Evolutionary conservation across 2,888 invertebrate species (phyloP).

Genomic region (Amiota minor): DNA sequence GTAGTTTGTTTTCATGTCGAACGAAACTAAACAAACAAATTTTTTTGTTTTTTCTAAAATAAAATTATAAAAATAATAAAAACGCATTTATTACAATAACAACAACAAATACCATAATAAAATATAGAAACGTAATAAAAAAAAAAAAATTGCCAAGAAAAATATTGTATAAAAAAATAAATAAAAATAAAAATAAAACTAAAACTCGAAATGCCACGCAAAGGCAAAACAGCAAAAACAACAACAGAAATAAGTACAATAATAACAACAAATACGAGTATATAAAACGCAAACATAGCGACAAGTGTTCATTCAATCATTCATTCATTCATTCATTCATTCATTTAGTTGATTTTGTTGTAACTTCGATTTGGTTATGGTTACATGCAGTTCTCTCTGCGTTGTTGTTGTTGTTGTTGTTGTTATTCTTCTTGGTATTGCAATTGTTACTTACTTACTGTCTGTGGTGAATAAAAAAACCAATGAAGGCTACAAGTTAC

Average conservation of each 20-base stretch:
- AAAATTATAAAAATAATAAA: too few relatives aligned
- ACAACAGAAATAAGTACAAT: not conserved
- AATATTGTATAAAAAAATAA: conserved; percentile 9
- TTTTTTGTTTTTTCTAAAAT: not conserved
- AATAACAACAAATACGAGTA: not conserved
- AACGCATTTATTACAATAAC: conserved; percentile 22
- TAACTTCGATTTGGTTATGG: not conserved
- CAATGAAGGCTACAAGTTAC: too few relatives aligned
- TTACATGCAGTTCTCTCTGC: not conserved
- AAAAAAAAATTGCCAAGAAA: not conserved
- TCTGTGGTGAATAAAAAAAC: not conserved
- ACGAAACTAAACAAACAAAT: not conserved
- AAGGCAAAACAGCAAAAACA: not conserved
- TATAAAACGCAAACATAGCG: conserved; percentile 16
- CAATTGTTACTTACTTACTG: not conserved
- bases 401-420: not conserved
- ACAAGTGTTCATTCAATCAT: conserved; percentile 20
- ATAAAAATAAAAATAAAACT: not conserved
- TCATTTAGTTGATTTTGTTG: not conserved
- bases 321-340: not conserved
- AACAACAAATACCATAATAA: not conserved
- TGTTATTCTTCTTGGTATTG: not conserved
- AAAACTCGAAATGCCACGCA: conserved; percentile 6
- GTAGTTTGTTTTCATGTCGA: not conserved
- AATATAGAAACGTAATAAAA: not conserved